Base-by-base conservation (phyloP, 2,113 vertebrate species). In the Seriola rivoliana region DNA sequence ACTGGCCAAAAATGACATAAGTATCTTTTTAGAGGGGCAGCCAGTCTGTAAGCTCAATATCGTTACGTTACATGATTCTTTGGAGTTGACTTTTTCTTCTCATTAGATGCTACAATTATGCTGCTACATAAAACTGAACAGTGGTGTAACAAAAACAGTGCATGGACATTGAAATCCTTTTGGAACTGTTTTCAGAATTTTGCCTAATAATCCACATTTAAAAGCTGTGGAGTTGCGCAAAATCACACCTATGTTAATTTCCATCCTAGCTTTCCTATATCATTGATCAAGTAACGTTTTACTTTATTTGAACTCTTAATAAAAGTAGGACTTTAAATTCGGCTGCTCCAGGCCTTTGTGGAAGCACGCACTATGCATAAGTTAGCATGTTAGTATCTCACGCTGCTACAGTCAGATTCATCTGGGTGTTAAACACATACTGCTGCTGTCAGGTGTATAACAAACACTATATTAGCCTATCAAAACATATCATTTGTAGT, bases 361-460 rank as follows among this genome's bases (percentile, higher is more conserved):
- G 46, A 86, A 57, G 52, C 65, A 67, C 52, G 70, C 38, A 57
- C 32, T 44, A 55, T 70, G 66, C 69, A 75, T 74, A 69, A 25
- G 55, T 90, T 80, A 88, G 85, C 85, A 86, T 21, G 68, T 92
- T 91, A 93, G 84, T 91, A 89, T 54, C 32, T 25, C 71, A 88
- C 65, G 60, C 59, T 44, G 69, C 85, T 81, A 79, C 80, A 34
- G 79, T 76, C 60, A 73, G 66, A 84, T 78, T 71, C n/a, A 69
- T 59, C 68, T 72, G 62, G 55, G 59, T 46, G 58, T 80, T 69
- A 81, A 60, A 64, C 46, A 78, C 52, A 73, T 74, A 86, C 63
- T 71, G 70, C 60, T 74, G 87, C 62, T 38, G 65, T 87, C 73
- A 81, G 46, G 65, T 81, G 70, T 77, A 73, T 64, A 73, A 68